Evolutionary conservation across 2,113 vertebrate genomes (phyloP).

Genomic region (Typhlomys cinereus): DNA sequence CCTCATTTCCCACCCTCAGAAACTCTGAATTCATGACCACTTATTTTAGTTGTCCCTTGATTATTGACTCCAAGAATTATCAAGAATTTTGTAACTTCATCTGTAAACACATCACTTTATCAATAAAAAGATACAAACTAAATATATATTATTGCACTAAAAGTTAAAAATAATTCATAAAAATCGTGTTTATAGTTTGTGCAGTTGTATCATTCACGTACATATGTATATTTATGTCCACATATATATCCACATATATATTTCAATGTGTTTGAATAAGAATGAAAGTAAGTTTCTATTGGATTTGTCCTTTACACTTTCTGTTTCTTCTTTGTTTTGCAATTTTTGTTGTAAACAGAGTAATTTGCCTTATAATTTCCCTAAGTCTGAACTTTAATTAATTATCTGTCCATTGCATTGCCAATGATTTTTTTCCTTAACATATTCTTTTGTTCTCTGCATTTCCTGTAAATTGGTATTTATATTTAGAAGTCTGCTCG

Average conservation of each 20-base stretch:
- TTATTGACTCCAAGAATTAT: slow-evolving; percentile 41
- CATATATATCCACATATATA: too few species aligned
- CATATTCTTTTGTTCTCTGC: slow-evolving; percentile 34
- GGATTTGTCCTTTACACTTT: slow-evolving; percentile 2
- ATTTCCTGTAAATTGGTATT: slow-evolving; percentile 48
- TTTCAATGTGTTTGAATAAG: slow-evolving; percentile 28
- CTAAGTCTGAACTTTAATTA: slow-evolving; percentile 42
- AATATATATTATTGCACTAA: slow-evolving; percentile 21
- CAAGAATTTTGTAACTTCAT: slow-evolving; percentile 31
- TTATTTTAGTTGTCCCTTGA: neutral
- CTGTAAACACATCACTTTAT: neutral
- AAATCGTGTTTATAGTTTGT: slow-evolving; percentile 12
- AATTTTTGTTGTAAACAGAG: slow-evolving; percentile 31
- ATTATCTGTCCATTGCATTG: too few species aligned
- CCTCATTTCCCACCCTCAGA: neutral
- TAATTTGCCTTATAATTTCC: slow-evolving; percentile 41
- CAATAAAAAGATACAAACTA: neutral
- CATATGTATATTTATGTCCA: neutral
- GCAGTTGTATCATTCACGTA: slow-evolving; percentile 11
- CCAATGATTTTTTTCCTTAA: neutral
- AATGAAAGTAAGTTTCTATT: neutral
- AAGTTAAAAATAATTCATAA: neutral
- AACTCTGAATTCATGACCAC: neutral
- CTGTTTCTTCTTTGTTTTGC: neutral
- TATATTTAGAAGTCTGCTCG: slow-evolving; percentile 58